phyloP scores from a whole-genome alignment of 2,113 vertebrate genomes.

The Cavia aperea region DNA sequence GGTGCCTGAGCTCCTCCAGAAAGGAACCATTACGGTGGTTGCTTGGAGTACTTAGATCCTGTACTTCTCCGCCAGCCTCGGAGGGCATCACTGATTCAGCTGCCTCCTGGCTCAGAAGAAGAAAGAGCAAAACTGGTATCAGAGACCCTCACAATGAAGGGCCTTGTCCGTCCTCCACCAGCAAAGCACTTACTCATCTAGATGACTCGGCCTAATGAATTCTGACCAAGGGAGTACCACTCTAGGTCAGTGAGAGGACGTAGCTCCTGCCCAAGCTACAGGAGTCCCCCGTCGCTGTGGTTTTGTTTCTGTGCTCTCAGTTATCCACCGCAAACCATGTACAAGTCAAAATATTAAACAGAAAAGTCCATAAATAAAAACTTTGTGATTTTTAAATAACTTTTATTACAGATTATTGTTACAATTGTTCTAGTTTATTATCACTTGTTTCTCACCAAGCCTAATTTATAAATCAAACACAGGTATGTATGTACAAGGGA shows the following conservation, averaged over 20 bases:
- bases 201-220: neutral
- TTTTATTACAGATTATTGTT: neutral
- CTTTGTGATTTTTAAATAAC: neutral
- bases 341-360: neutral
- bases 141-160: neutral
- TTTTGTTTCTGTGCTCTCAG: neutral
- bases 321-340: neutral
- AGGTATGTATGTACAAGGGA: neutral
- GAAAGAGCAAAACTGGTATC: constrained; percentile 23
- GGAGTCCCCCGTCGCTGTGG: no score
- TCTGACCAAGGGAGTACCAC: neutral
- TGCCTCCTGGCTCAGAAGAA: neutral
- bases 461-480: neutral
- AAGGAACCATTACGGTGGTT: constrained; percentile 31
- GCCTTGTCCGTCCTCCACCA: neutral
- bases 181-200: constrained; percentile 7
- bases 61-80: constrained; percentile 26
- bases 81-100: neutral
- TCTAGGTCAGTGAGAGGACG: neutral
- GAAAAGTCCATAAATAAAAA: neutral
- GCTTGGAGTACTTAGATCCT: neutral
- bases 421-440: neutral
- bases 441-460: neutral
- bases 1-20: neutral
- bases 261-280: neutral